A percentile compares a stretch with the other conserved stretches of the same genome.
phyloP scores from a whole-genome alignment of 2,888 invertebrate species.

The Hipparchia semele region DNA sequence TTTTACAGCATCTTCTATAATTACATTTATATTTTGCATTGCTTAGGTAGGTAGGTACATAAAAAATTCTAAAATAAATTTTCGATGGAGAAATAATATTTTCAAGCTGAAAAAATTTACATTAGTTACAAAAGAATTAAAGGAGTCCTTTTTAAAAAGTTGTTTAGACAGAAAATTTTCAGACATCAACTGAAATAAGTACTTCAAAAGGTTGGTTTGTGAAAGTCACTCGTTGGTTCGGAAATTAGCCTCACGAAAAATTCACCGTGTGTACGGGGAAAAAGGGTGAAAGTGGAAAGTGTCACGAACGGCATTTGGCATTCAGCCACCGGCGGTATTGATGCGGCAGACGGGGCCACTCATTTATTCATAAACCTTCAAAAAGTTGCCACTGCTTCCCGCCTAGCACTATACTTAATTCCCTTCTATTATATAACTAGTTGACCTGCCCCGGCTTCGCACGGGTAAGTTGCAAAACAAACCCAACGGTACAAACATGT shows the following conservation, averaged over 20 bases:
- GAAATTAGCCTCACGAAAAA: constrained; percentile 15
- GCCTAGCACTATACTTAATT: constrained; percentile 37
- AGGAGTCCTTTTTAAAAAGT: not conserved
- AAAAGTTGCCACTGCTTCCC: constrained; percentile 47
- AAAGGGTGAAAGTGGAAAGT: constrained; percentile 73
- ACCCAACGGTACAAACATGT: too few species aligned
- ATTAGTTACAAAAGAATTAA: not conserved
- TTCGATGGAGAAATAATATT: not conserved
- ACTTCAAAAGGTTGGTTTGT: constrained; percentile 7
- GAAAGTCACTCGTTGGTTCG: constrained; percentile 55
- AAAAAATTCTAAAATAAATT: not conserved
- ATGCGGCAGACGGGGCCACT: constrained; percentile 74
- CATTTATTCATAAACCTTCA: constrained; percentile 73
- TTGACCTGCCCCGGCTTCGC: too few species aligned
- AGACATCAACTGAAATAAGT: constrained; percentile 8
- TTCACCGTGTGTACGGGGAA: constrained; percentile 42
- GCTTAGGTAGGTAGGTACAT: too few species aligned
- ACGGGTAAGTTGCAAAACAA: too few species aligned
- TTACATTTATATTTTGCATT: too few species aligned
- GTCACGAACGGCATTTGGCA: constrained; percentile 78
- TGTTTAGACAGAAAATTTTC: not conserved
- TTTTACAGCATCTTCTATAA: too few species aligned
- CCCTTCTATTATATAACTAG: constrained; percentile 40
- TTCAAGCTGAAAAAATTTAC: not conserved
- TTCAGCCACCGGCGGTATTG: constrained; percentile 70